Conservation (phyloP, 2,888 invertebrate species). For the Camptogramma bilineatum region DNA sequence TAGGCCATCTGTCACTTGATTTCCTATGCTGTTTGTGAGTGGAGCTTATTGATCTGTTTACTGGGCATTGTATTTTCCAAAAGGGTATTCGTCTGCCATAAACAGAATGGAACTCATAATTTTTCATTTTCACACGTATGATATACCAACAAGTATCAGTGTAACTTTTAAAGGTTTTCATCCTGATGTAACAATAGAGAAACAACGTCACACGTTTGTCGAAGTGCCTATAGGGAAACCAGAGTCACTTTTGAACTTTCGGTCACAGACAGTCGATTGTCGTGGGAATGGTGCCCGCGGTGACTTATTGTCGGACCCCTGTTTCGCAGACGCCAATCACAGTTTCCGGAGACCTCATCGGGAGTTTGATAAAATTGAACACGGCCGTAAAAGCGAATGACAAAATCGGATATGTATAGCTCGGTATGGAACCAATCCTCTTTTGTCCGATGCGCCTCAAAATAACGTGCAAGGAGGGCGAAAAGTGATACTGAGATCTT, state of each 20-base stretch:
- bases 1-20: slow-evolving; percentile 31
- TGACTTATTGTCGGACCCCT: slow-evolving; percentile 27
- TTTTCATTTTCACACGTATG: not conserved
- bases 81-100: not conserved
- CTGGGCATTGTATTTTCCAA: slow-evolving; percentile 13
- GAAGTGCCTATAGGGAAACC: not conserved
- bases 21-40: slow-evolving; percentile 34
- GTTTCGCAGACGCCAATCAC: slow-evolving; percentile 29
- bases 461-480: slow-evolving; percentile 14
- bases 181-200: not conserved
- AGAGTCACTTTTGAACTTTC: not conserved
- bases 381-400: slow-evolving; percentile 5
- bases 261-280: slow-evolving; percentile 17
- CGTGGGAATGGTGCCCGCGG: slow-evolving; percentile 27
- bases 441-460: slow-evolving; percentile 22
- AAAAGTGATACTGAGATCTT: slow-evolving; percentile 12
- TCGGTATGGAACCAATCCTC: slow-evolving; percentile 21
- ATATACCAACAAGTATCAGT: not conserved
- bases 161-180: not conserved
- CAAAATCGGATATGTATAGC: not conserved
- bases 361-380: slow-evolving; percentile 9
- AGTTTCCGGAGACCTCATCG: slow-evolving; percentile 23
- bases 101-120: not conserved
- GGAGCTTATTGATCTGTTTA: slow-evolving; percentile 18
- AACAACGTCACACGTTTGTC: not conserved